These are phyloP conservation scores for Ashinkailepas kermadecensis DNA, from an alignment of 2,888 invertebrate species.

Conservation along the genomic window DNA sequence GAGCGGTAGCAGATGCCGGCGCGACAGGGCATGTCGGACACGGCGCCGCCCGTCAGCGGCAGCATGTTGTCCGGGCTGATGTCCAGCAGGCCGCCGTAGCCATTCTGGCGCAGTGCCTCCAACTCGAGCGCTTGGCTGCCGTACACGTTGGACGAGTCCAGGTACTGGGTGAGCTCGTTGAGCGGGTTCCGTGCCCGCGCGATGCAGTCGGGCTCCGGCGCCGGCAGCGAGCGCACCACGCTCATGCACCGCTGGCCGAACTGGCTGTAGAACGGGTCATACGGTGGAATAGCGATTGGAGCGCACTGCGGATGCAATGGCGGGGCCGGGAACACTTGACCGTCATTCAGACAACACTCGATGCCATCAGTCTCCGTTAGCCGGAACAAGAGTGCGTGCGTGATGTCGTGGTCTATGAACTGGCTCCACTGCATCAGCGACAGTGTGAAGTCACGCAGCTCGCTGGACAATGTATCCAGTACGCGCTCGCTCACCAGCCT, in stretches of 20 bases:
- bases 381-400: constrained; percentile 32
- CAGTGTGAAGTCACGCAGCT: constrained; percentile 28
- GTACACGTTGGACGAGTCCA: constrained; percentile 73
- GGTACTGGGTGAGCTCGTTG: constrained; percentile 58
- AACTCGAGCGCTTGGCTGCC: constrained; percentile 62
- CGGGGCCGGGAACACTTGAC: not conserved
- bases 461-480: constrained; percentile 28
- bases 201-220: constrained; percentile 55
- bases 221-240: constrained; percentile 61
- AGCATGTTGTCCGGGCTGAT: constrained; percentile 26
- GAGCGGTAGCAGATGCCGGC: not conserved
- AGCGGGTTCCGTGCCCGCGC: constrained; percentile 61
- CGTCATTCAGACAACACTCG: constrained; percentile 27
- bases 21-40: not conserved
- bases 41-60: constrained; percentile 18
- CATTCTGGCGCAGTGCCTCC: constrained; percentile 55
- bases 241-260: constrained; percentile 54
- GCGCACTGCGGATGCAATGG: constrained; percentile 30
- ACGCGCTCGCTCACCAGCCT: constrained; percentile 33
- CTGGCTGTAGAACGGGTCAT: constrained; percentile 31
- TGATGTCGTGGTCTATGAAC: constrained; percentile 33
- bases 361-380: constrained; percentile 30
- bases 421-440: constrained; percentile 33
- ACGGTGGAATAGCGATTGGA: constrained; percentile 30
- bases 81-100: constrained; percentile 50